Evolutionary conservation across 2,113 vertebrate genomes (phyloP).

Genomic region (Rostratula benghalensis): DNA sequence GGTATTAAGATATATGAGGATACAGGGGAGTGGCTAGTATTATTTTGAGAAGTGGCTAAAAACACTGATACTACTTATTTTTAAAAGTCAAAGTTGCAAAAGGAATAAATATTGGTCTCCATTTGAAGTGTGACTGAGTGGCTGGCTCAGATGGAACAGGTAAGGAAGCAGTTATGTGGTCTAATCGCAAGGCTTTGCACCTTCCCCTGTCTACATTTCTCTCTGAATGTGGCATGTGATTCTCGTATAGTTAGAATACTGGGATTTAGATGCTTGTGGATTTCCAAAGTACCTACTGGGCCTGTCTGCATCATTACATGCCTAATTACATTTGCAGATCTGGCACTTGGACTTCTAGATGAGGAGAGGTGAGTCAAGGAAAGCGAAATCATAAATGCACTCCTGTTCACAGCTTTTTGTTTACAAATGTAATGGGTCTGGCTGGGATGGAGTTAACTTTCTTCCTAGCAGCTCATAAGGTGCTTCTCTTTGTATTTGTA

Average conservation of each 20-base stretch:
- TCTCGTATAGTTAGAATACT: not conserved
- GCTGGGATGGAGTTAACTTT: not conserved
- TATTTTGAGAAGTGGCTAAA: not conserved
- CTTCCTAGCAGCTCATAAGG: not conserved
- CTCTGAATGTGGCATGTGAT: not conserved
- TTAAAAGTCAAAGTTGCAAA: not conserved
- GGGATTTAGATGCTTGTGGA: not conserved
- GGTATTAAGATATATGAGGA: not conserved
- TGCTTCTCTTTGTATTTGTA: not conserved
- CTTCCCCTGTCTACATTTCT: not conserved
- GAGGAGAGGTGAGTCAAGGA: not conserved
- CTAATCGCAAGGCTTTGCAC: not conserved
- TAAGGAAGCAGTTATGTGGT: not conserved
- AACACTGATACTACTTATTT: not conserved
- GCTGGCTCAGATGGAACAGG: rapidly evolving
- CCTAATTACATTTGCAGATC: not conserved
- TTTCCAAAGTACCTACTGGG: not conserved
- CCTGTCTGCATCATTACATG: not conserved
- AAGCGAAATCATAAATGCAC: not conserved
- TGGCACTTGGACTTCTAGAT: not conserved
- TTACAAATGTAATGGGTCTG: not conserved
- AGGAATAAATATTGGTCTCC: not conserved
- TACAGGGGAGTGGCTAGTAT: not conserved
- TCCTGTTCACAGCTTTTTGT: not conserved
- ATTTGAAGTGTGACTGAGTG: not conserved